Evolutionary conservation across 2,797 vertebrate species (phyloP).

Genomic region (Clarias fuscus): DNA sequence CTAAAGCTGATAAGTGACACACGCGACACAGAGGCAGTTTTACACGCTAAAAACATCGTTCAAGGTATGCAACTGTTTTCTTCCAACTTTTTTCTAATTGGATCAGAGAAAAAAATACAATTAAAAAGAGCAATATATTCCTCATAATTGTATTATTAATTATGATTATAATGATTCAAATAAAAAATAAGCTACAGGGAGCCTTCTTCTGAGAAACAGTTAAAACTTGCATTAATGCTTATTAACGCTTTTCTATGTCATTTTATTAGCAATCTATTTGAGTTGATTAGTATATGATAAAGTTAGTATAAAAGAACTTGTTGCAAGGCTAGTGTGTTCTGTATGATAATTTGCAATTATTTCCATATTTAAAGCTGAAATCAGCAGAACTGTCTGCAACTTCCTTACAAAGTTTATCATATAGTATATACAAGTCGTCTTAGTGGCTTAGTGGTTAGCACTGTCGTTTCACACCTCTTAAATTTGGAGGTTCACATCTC

Average conservation of each 20-base stretch:
- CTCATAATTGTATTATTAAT: too few species aligned
- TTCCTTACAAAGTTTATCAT: not conserved
- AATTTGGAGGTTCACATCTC: too few species aligned
- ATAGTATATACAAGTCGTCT: not conserved
- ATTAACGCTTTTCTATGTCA: too few species aligned
- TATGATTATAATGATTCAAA: not conserved
- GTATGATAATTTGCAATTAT: not conserved
- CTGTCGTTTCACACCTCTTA: not conserved
- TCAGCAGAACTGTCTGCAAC: not conserved
- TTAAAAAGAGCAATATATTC: too few species aligned
- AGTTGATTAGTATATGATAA: not conserved
- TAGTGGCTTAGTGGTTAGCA: too few species aligned
- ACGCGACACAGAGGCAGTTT: not conserved
- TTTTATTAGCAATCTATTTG: not conserved
- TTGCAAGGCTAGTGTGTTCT: not conserved
- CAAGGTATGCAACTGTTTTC: constrained; percentile 7
- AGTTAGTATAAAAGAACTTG: too few species aligned
- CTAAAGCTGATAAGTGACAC: not conserved
- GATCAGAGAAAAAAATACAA: too few species aligned
- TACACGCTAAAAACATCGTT: not conserved
- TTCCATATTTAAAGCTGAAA: not conserved
- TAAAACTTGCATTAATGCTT: not conserved
- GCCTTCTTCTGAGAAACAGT: not conserved
- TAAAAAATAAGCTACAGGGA: not conserved
- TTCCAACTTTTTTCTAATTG: not conserved